Evolutionary conservation across 2,888 invertebrate genomes (phyloP), one percentile per base, ranked within the genome.

Genomic region (Cantharis lateralis): DNA sequence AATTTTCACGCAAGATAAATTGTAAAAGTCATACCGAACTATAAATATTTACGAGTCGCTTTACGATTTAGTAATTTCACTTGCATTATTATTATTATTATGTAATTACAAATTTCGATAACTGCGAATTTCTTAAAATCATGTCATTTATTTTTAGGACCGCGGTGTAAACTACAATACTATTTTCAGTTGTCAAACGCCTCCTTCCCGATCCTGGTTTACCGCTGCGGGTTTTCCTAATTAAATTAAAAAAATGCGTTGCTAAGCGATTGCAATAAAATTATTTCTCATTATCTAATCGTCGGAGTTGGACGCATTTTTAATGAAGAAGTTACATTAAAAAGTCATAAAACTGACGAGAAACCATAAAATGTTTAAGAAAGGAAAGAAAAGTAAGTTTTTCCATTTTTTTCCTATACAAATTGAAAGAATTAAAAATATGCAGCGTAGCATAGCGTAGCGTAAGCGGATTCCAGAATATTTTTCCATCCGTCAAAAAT

Each of bases 21-120:
- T 24, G 71, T 68, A 71, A 76, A 74, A 76, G 78, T 78, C 78
- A 78, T 78, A 76, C 78, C 76, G 74, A 71, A 71, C 64, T 26
- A 76, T 78, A 48, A 76, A 78, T 78, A 78, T 78, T 62, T 28
- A 74, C 68, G 74, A 61, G 20, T 48, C 7, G 48, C n/a, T 48
- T 48, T 48, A 48, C n/a, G 48, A 48, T 48, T 48, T 48, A n/a
- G n/a, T 66, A 66, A 66, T 20, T 66, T 66, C 48, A 66, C 64
- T 66, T 66, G 64, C 16, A 66, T 66, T 66, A 24, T 20, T n/a
- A n/a, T n/a, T n/a, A 18, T 20, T 18, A n/a, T 66, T 66, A 66
- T 66, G 64, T 66, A 66, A 66, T 18, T 20, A 64, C n/a, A 18
- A 20, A 20, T 66, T 66, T 66, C n/a, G 20, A 66, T 66, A 66